Conservation (phyloP, 2,113 vertebrate genomes). For the Corythoichthys intestinalis region DNA sequence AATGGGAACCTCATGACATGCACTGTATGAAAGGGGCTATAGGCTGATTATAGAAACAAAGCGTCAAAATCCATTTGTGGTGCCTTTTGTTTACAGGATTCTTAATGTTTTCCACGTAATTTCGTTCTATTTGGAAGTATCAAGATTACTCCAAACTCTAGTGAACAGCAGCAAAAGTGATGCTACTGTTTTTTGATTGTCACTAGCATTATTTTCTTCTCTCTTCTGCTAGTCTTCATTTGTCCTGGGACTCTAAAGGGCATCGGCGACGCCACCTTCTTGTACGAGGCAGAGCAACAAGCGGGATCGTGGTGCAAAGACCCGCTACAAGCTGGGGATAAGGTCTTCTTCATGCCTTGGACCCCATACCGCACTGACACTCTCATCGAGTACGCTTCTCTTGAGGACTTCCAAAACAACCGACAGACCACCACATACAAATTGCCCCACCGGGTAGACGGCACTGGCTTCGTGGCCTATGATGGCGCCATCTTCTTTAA, state of each 20-base stretch:
- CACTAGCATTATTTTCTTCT: slow-evolving; percentile 33
- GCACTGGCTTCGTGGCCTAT: slow-evolving; percentile 96
- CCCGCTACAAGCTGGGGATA: slow-evolving; percentile 94
- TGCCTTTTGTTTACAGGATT: slow-evolving; percentile 65
- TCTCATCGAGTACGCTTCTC: slow-evolving; percentile 89
- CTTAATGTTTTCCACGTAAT: slow-evolving; percentile 50
- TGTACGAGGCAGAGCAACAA: slow-evolving; percentile 95
- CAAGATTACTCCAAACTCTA: slow-evolving; percentile 36
- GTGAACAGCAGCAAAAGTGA: slow-evolving; percentile 45
- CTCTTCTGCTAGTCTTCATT: slow-evolving; percentile 92
- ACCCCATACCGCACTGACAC: slow-evolving; percentile 96
- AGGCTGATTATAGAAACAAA: neutral
- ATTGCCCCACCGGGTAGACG: slow-evolving; percentile 94
- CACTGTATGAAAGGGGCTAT: neutral
- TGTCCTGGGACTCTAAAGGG: slow-evolving; percentile 96
- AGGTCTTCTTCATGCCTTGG: slow-evolving; percentile 99
- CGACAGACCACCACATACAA: slow-evolving; percentile 94
- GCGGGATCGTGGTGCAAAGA: slow-evolving; percentile 98
- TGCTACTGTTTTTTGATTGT: slow-evolving; percentile 17
- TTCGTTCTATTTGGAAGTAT: slow-evolving; percentile 51
- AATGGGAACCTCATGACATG: neutral
- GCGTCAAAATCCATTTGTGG: slow-evolving; percentile 26
- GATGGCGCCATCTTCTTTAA: slow-evolving; percentile 98
- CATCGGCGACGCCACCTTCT: slow-evolving; percentile 88
- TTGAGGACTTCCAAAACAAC: slow-evolving; percentile 89